phyloP scores from a whole-genome alignment of 1,140 invertebrate genomes.

The Palaemon carinicauda region DNA sequence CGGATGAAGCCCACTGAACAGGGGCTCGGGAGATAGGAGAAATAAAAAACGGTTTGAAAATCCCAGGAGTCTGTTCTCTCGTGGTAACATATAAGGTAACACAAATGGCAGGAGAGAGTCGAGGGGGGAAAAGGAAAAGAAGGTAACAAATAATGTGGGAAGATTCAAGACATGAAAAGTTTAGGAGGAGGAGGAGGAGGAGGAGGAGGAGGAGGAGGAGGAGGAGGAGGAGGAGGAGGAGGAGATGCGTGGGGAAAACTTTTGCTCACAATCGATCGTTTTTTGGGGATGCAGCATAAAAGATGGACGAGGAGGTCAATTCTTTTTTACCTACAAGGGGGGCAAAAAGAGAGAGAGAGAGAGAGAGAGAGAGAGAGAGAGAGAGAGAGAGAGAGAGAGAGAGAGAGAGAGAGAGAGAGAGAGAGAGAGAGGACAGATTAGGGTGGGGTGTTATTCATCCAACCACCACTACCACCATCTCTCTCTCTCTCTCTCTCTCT shows the following conservation, averaged over 20 bases:
- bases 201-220: not conserved
- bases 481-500: slow-evolving; percentile 18
- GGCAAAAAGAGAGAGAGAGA: not conserved
- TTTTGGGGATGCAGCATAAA: too few species aligned
- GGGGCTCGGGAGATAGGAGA: too few species aligned
- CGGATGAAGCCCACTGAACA: too few species aligned
- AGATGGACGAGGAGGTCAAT: too few species aligned
- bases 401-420: slow-evolving; percentile 33
- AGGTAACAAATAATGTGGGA: not conserved
- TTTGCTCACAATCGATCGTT: too few species aligned
- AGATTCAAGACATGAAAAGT: not conserved
- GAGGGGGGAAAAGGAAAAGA: not conserved
- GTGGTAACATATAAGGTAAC: not conserved
- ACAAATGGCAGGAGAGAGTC: not conserved
- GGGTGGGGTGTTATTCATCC: not conserved
- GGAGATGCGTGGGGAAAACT: not conserved
- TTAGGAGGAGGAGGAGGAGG: not conserved
- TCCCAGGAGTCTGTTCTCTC: too few species aligned
- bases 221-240: not conserved
- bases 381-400: not conserved
- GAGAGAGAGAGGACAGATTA: slow-evolving; percentile 17
- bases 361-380: not conserved
- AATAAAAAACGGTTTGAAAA: too few species aligned
- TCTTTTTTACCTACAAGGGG: not conserved
- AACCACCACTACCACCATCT: too few species aligned